These are phyloP conservation scores for Pristionchus fissidentatus DNA, from an alignment of 2,888 invertebrate genomes.

Conservation along the genomic window DNA sequence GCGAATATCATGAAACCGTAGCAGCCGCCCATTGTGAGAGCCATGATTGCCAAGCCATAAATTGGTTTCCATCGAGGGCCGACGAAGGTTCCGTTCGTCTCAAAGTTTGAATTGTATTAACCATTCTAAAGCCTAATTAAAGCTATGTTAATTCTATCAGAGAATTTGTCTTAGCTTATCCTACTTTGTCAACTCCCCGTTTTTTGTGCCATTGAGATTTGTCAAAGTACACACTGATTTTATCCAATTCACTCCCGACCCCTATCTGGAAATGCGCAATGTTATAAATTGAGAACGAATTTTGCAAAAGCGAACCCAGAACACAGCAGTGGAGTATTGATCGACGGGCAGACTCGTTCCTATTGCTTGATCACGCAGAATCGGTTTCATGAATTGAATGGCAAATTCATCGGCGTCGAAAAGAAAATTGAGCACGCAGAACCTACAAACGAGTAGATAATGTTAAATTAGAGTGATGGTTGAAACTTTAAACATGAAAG, in stretches of 20 bases:
- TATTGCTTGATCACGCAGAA: slow-evolving; percentile 21
- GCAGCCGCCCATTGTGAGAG: slow-evolving; percentile 4
- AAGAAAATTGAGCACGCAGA: slow-evolving; percentile 18
- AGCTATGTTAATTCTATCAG: too few relatives aligned
- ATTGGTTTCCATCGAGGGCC: slow-evolving; percentile 43
- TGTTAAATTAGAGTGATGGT: background rate
- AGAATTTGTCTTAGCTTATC: too few relatives aligned
- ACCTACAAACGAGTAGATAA: background rate
- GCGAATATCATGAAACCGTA: slow-evolving; percentile 42
- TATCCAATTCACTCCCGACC: too few relatives aligned
- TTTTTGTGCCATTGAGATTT: too few relatives aligned
- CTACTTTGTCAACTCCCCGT: too few relatives aligned
- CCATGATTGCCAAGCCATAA: background rate
- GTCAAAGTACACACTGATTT: too few relatives aligned
- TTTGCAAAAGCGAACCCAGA: background rate
- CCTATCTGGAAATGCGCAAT: too few relatives aligned
- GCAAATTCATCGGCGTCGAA: slow-evolving; percentile 34
- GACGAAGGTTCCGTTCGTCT: slow-evolving; percentile 26
- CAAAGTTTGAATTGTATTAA: too few relatives aligned
- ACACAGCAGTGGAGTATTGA: slow-evolving; percentile 35
- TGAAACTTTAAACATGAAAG: too few relatives aligned
- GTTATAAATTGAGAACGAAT: background rate
- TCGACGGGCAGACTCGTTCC: slow-evolving; percentile 30
- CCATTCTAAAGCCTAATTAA: too few relatives aligned
- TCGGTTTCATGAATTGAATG: slow-evolving; percentile 27